Conservation (phyloP, 1,140 invertebrate genomes). For the Drosophila orosa region DNA sequence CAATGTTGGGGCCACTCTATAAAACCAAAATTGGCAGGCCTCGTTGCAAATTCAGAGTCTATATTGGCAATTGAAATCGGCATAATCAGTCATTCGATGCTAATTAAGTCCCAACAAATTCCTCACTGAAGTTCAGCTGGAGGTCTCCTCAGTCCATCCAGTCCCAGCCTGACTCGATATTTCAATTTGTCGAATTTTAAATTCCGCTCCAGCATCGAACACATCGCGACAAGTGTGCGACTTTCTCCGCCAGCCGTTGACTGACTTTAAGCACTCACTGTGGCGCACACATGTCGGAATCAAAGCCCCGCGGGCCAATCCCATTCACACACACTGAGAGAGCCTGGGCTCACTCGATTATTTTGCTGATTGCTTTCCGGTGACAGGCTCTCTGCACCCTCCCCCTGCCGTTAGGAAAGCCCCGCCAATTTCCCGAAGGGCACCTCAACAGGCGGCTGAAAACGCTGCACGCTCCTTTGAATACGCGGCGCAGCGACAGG, state of each 20-base stretch:
- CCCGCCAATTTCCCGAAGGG: slow-evolving; percentile 39
- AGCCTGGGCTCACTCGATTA: slow-evolving; percentile 72
- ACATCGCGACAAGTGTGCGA: slow-evolving; percentile 11
- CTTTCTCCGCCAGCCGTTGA: slow-evolving; percentile 13
- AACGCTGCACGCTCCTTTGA: slow-evolving; percentile 49
- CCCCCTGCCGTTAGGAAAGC: neutral
- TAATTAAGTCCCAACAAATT: slow-evolving; percentile 13
- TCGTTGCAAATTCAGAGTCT: neutral
- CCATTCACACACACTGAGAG: slow-evolving; percentile 12
- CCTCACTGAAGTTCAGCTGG: neutral
- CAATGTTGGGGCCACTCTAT: neutral
- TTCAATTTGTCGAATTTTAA: slow-evolving; percentile 21
- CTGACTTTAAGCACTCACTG: slow-evolving; percentile 42
- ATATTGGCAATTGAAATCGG: slow-evolving; percentile 9
- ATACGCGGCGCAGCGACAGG: slow-evolving; percentile 55
- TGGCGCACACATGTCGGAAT: slow-evolving; percentile 56
- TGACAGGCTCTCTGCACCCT: slow-evolving; percentile 49
- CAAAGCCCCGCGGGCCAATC: slow-evolving; percentile 56
- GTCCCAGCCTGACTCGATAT: too few relatives aligned
- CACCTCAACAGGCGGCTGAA: slow-evolving; percentile 56
- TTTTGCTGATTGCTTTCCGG: slow-evolving; percentile 80
- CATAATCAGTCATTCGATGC: slow-evolving; percentile 9
- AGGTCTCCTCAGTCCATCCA: neutral
- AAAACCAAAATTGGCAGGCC: slow-evolving; percentile 3
- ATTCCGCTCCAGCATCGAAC: slow-evolving; percentile 4